Evolutionary conservation across 2,888 invertebrate species (phyloP), one percentile per base, ranked within the genome.

Genomic region (Matsumyia berberina): DNA sequence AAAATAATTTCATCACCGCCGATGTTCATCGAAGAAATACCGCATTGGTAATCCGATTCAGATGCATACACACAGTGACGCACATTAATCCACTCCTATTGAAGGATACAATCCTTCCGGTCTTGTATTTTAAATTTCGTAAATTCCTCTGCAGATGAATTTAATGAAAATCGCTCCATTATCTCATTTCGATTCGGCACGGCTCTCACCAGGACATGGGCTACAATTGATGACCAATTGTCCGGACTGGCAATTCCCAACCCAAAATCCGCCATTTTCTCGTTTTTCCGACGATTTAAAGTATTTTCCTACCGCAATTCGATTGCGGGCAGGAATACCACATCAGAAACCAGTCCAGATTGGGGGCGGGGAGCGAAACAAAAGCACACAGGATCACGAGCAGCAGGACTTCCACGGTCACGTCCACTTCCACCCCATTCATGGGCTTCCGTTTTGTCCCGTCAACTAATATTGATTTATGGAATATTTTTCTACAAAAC

Each of bases 181-280:
- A 82, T 77, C 70, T 82, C 77, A 46, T 66, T 79, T 35, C 29
- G 58, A 66, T 66, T 33, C 77, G 57, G 12, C 70, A 39, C 44
- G 44, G n/a, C n/a, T 62, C 67, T 74, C 67, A 70, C 62, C 69
- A 57, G 76, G 69, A 69, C 33, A 35, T 62, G 42, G 57, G 15
- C 53, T 69, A 42, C 69, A 69, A 81, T 76, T 74, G 80, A 80
- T 74, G 74, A 80, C 67, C 80, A 80, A 80, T 69, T 74, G 74
- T 44, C 39, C 66, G 73, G 57, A 55, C 55, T 42, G 53, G 49
- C 57, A 66, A 51, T 33, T 24, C 39, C 39, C 19, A 19, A 15
- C 9, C 33, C 19, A n/a, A 31, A 9, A 4, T 42, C 2, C 24
- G 15, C 15, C 12, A 33, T 24, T 73, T n/a, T 42, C 12, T 60